These are phyloP conservation scores for Drosophila mayri DNA, from an alignment of 1,140 invertebrate genomes.

Conservation along the genomic window DNA sequence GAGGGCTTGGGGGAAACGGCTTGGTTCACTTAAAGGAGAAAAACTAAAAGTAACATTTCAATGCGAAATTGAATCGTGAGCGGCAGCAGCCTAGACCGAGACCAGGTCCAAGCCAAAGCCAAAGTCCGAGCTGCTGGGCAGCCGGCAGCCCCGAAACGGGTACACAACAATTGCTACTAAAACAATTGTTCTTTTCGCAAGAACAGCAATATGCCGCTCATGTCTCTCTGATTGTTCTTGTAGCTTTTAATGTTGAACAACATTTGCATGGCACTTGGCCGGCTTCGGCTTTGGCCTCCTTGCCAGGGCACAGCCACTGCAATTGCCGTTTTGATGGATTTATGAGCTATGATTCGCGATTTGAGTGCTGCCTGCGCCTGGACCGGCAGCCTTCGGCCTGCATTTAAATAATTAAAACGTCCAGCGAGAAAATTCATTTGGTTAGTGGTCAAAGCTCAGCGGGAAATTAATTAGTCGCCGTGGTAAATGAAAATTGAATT, in stretches of 20 bases:
- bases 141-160: constrained; percentile 29
- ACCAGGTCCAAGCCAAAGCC: constrained; percentile 9
- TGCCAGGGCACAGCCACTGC: constrained; percentile 18
- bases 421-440: constrained; percentile 46
- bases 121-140: constrained; percentile 16
- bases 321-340: constrained; percentile 70
- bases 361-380: constrained; percentile 45
- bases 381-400: constrained; percentile 68
- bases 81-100: constrained; percentile 14
- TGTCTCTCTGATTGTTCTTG: constrained; percentile 73
- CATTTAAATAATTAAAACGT: constrained; percentile 83
- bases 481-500: constrained; percentile 82
- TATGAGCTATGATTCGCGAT: constrained; percentile 77
- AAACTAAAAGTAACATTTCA: constrained; percentile 54
- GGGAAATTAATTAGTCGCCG: constrained; percentile 78
- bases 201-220: constrained; percentile 47
- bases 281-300: constrained; percentile 32
- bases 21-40: constrained; percentile 30
- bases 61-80: constrained; percentile 58
- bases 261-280: constrained; percentile 80
- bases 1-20: not conserved
- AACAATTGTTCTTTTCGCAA: constrained; percentile 73
- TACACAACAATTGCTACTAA: constrained; percentile 66
- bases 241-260: constrained; percentile 80
- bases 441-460: constrained; percentile 55